These are phyloP conservation scores for Glyphotaelius pellucidus DNA, from an alignment of 2,888 invertebrate species.

Conservation along the genomic window DNA sequence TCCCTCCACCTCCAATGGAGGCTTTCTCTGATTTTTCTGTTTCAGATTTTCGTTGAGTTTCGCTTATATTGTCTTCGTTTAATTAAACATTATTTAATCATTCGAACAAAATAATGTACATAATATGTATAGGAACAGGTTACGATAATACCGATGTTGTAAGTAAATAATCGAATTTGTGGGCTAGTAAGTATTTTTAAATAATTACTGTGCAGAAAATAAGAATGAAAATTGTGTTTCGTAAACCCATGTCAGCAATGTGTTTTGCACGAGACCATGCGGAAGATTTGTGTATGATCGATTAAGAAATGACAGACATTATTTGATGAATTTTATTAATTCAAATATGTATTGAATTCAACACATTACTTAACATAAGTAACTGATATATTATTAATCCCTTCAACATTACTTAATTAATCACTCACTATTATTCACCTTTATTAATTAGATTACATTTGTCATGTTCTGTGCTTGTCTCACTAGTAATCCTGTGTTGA, in stretches of 20 bases:
- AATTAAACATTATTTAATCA: no score
- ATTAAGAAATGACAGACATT: conserved; percentile 28
- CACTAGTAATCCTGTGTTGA: no score
- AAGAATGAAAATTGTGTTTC: background rate
- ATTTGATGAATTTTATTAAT: conserved; percentile 34
- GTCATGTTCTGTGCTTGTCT: no score
- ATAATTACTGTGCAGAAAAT: background rate
- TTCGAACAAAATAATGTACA: background rate
- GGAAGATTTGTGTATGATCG: conserved; percentile 6
- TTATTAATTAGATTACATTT: no score
- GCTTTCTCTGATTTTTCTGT: no score
- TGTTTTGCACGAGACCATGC: conserved; percentile 7
- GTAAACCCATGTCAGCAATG: background rate
- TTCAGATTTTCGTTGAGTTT: no score
- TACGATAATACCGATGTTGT: background rate
- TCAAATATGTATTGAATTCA: conserved; percentile 33
- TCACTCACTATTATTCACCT: background rate
- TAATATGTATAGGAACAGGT: background rate
- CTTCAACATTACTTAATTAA: background rate
- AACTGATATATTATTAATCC: background rate
- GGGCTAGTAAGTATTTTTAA: background rate
- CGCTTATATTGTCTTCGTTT: no score
- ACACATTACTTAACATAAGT: conserved; percentile 26
- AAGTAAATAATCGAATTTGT: background rate
- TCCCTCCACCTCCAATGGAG: no score